Evolutionary conservation across 2,113 vertebrate genomes (phyloP).

Genomic region (Pavo muticus): DNA sequence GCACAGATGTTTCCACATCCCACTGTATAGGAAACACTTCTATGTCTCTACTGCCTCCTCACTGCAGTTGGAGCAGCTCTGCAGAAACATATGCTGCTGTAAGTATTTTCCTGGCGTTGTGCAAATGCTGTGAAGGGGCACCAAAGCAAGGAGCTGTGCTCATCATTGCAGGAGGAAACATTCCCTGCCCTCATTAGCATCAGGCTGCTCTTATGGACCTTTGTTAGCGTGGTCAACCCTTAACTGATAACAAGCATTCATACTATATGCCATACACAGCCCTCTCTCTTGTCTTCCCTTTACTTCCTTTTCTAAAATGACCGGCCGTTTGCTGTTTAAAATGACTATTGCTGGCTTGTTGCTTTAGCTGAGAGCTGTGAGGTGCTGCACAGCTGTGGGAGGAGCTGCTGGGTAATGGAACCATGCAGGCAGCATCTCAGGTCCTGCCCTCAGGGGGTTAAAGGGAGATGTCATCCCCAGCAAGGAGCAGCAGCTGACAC

Average conservation of each 20-base stretch:
- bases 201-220: neutral
- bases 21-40: fast-evolving
- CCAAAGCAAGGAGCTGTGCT: neutral
- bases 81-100: fast-evolving
- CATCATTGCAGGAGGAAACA: neutral
- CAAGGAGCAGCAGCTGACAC: neutral
- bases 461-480: neutral
- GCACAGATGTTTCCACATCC: fast-evolving
- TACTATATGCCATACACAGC: neutral
- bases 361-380: fast-evolving
- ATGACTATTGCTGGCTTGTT: neutral
- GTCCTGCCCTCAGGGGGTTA: neutral
- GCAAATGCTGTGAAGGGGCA: fast-evolving
- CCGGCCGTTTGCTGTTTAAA: too few relatives aligned
- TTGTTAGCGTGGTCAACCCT: too few relatives aligned
- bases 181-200: neutral
- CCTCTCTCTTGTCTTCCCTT: neutral
- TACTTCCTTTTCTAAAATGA: neutral
- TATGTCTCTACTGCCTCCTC: neutral
- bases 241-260: neutral
- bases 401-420: neutral
- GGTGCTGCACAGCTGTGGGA: neutral
- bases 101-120: neutral
- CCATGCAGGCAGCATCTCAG: neutral
- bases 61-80: fast-evolving